A percentile compares a stretch with the other conserved stretches of the same genome.
phyloP scores from a whole-genome alignment of 2,113 vertebrate species.

The Sorex fumeus region DNA sequence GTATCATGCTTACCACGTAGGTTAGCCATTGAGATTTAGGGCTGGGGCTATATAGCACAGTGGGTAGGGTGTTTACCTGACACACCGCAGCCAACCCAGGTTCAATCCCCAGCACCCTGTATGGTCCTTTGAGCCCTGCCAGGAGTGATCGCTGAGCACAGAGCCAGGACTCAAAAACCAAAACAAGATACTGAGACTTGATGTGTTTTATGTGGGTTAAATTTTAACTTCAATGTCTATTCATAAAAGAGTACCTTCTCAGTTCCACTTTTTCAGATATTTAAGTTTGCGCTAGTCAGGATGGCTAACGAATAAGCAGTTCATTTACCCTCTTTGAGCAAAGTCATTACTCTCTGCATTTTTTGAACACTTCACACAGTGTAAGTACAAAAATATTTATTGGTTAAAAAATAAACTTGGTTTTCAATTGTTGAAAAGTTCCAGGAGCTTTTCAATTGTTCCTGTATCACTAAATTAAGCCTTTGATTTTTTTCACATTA shows the following conservation, averaged over 20 bases:
- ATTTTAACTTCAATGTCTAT: conserved; percentile 36
- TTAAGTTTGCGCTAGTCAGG: background rate
- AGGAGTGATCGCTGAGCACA: too few relatives aligned
- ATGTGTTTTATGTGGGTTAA: background rate
- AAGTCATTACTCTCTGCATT: background rate
- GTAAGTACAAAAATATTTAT: conserved; percentile 81
- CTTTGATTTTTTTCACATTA: conserved; percentile 64
- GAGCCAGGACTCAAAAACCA: too few relatives aligned
- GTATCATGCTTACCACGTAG: background rate
- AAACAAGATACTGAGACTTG: background rate
- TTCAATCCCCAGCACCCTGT: too few relatives aligned
- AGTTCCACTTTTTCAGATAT: background rate
- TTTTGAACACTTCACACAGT: conserved; percentile 57
- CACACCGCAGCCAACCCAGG: too few relatives aligned
- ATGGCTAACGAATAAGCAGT: background rate
- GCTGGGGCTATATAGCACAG: background rate
- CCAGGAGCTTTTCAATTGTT: conserved; percentile 21
- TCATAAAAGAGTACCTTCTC: background rate
- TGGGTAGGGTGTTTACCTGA: too few relatives aligned
- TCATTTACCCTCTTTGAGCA: background rate
- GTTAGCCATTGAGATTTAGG: conserved; percentile 1
- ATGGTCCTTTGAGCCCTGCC: too few relatives aligned
- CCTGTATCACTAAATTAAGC: conserved; percentile 39
- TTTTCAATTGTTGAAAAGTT: conserved; percentile 54
- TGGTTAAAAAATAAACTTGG: conserved; percentile 72